Evolutionary conservation across 2,888 invertebrate species (phyloP).

Genomic region (Linyphia triangularis): DNA sequence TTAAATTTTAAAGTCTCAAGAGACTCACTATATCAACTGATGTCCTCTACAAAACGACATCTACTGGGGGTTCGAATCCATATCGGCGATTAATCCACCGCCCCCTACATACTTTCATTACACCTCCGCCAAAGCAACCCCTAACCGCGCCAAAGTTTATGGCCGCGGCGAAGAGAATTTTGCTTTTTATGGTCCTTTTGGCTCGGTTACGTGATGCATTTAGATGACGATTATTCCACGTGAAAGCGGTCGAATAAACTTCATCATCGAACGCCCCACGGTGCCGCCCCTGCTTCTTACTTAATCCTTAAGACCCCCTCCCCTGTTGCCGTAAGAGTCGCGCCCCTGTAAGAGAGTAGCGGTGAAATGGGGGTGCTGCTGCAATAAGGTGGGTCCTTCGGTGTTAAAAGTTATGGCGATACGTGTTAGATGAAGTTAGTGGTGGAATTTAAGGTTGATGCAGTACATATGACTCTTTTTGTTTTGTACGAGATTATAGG

Average conservation of each 20-base stretch:
- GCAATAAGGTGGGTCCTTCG: constrained; percentile 50
- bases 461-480: not conserved
- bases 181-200: constrained; percentile 68
- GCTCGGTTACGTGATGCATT: constrained; percentile 73
- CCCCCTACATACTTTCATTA: constrained; percentile 35
- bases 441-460: constrained; percentile 45
- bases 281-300: constrained; percentile 44
- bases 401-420: constrained; percentile 69
- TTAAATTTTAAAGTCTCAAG: not conserved
- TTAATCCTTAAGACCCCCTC: constrained; percentile 19
- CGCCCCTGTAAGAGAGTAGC: constrained; percentile 12
- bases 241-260: constrained; percentile 69
- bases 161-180: constrained; percentile 55
- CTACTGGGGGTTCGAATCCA: constrained; percentile 1
- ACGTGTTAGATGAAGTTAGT: constrained; percentile 66
- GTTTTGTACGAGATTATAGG: not conserved
- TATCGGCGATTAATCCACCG: constrained; percentile 63
- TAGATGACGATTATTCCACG: constrained; percentile 75
- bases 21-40: not conserved
- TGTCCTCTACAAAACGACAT: constrained; percentile 11
- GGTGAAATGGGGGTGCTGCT: not conserved
- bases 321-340: not conserved
- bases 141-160: constrained; percentile 53
- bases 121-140: constrained; percentile 47
- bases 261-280: constrained; percentile 66